Evolutionary conservation across 2,113 vertebrate species (phyloP), one percentile per base, ranked within the genome.

Genomic region (Phylloscopus trochilus): DNA sequence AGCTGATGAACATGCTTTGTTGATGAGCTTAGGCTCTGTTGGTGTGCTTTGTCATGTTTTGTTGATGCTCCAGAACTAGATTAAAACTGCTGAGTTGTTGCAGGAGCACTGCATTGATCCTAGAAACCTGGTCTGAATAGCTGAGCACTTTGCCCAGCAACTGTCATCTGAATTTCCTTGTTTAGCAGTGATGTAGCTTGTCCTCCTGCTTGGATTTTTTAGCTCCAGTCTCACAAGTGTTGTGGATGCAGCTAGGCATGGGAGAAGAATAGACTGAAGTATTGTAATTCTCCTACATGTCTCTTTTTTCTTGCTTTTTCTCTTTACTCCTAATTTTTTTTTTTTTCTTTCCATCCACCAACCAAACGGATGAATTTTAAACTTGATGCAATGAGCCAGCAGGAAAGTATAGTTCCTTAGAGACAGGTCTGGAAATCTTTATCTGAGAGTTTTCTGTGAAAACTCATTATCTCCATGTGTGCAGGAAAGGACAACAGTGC

Each of bases 121-220:
- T 67, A 17, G 55, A 74, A 89, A 56, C 8, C 7, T 55, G 28
- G 10, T 58, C 27, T 53, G 62, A 58, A 13, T 23, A 59, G 26
- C 14, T 2, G 2, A 82, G 24, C 15, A 2, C 2, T 3, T 67
- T 39, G 9, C 24, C 16, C 8, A 44, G 31, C 1, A 31, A 1
- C 13, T 66, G 2, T 15, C 1, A 1, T 31, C 28, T 7, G 5
- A 37, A 28, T 64, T 74, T 87, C 19, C 20, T 39, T 69, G 9
- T 49, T 72, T 28, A 69, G 83, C 15, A 33, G n/a, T n/a, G 59
- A 24, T 2, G 1, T 6, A 69, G 13, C 4, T 77, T 44, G 15
- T 77, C 24, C 44, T 75, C 59, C 44, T 85, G 33, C 27, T 88
- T 53, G n/a, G 14, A 28, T 58, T 83, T 87, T 16, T 47, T n/a